These are phyloP conservation scores for Athalia rosae DNA, from an alignment of 2,888 invertebrate species.

Conservation along the genomic window DNA sequence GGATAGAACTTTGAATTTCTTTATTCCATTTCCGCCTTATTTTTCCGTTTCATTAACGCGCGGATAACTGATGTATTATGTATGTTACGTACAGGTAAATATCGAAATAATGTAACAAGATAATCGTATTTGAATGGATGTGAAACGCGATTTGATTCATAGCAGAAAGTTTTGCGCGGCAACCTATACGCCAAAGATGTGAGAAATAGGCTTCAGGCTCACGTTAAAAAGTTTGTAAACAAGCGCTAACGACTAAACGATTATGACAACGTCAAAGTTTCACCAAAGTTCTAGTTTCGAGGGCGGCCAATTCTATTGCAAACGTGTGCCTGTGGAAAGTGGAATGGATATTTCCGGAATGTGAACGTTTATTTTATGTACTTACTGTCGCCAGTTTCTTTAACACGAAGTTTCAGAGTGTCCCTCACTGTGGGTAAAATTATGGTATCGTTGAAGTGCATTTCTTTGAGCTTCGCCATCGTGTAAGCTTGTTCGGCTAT, in stretches of 20 bases:
- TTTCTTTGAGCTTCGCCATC: slow-evolving; percentile 84
- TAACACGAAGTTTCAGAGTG: slow-evolving; percentile 82
- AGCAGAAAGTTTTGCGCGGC: not conserved
- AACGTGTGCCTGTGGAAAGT: not conserved
- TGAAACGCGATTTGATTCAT: too few relatives aligned
- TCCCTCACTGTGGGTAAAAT: slow-evolving; percentile 84
- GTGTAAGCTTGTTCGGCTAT: slow-evolving; percentile 86
- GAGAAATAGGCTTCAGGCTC: slow-evolving; percentile 13
- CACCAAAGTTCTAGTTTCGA: slow-evolving; percentile 1
- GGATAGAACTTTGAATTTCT: slow-evolving; percentile 4
- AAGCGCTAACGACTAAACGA: slow-evolving; percentile 28
- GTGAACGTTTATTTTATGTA: slow-evolving; percentile 56
- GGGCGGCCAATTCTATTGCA: slow-evolving; percentile 1
- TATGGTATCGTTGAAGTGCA: slow-evolving; percentile 81
- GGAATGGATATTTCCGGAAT: slow-evolving; percentile 39
- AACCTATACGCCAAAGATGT: not conserved
- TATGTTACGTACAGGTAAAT: too few relatives aligned
- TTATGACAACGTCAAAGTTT: slow-evolving; percentile 24
- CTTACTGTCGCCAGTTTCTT: slow-evolving; percentile 86
- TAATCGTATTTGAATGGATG: too few relatives aligned
- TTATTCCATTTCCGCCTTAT: not conserved
- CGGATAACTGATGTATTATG: too few relatives aligned
- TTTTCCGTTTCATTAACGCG: not conserved
- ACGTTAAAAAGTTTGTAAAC: slow-evolving; percentile 4
- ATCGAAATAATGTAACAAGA: too few relatives aligned